These are phyloP conservation scores for Chloroceryle aenea DNA, from an alignment of 2,113 vertebrate species.

Conservation along the genomic window DNA sequence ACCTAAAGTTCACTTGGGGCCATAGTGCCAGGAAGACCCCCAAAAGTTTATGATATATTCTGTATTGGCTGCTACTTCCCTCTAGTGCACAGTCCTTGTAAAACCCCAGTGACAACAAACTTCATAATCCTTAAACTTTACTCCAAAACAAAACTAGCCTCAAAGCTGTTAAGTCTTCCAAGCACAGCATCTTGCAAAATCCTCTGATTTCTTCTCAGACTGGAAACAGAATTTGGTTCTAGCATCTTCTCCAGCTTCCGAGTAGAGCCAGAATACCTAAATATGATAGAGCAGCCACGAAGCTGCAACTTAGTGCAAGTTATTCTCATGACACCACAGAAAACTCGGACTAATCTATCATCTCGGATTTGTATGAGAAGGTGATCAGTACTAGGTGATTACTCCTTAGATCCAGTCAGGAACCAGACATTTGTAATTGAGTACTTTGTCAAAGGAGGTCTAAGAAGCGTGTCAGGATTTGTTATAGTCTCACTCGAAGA, in stretches of 20 bases:
- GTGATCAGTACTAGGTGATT: not conserved
- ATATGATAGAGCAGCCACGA: not conserved
- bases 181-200: not conserved
- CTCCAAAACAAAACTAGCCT: not conserved
- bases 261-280: not conserved
- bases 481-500: not conserved
- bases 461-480: not conserved
- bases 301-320: not conserved
- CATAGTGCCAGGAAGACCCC: not conserved
- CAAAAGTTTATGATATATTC: not conserved
- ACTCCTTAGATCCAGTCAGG: not conserved
- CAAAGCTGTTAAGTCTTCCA: not conserved
- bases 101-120: not conserved
- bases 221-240: not conserved
- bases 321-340: not conserved
- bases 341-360: not conserved
- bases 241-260: not conserved
- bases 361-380: not conserved
- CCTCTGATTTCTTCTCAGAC: not conserved
- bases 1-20: not conserved
- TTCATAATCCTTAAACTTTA: not conserved
- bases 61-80: not conserved
- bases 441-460: not conserved
- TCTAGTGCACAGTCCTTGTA: not conserved
- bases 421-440: not conserved